Evolutionary conservation across 2,888 invertebrate genomes (phyloP), one percentile per base, ranked within the genome.

Genomic region (Acanthopleura granulata): DNA sequence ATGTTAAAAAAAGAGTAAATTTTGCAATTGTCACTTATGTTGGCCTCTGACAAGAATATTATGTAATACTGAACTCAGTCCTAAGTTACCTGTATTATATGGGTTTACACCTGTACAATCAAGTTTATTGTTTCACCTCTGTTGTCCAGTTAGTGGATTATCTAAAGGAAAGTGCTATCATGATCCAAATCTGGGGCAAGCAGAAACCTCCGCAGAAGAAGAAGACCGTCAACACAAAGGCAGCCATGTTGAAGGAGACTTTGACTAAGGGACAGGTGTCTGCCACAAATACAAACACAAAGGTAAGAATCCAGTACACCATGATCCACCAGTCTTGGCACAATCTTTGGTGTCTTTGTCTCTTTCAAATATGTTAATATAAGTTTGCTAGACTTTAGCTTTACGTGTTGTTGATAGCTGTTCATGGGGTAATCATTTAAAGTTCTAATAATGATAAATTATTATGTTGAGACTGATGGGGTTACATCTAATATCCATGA

Each of bases 151-250:
- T 91, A 27, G 84, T 92, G 11, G 89, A 91, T 27, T 92, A 91
- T 82, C 84, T 92, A 75, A 87, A 89, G 73, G 89, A 91, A 49
- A 89, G 90, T 14, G 91, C 89, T 74, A 85, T 92, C 72, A 89
- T 90, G 78, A 89, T 93, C 22, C 91, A 91, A 77, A 88, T 92
- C 25, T 91, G 91, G 91, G 92, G 92, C 16, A 91, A 91, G 77
- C 92, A 93, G 81, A 87, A 90, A 50, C 85, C 88, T 27, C 79
- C 80, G 6, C 85, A 87, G 77, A 75, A 79, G 30, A 88, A 88
- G 79, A 84, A 81, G 50, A 74, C 27, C 11, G 77, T 84, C 72
- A 85, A 85, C 79, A 86, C 85, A 12, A 84, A 83, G 25, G 77
- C 84, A 62, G 79, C 78, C 49, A 79, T 86, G 51, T 75, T 82